Base-by-base conservation (phyloP, 2,113 vertebrate genomes). In the Pangasianodon hypophthalmus region DNA sequence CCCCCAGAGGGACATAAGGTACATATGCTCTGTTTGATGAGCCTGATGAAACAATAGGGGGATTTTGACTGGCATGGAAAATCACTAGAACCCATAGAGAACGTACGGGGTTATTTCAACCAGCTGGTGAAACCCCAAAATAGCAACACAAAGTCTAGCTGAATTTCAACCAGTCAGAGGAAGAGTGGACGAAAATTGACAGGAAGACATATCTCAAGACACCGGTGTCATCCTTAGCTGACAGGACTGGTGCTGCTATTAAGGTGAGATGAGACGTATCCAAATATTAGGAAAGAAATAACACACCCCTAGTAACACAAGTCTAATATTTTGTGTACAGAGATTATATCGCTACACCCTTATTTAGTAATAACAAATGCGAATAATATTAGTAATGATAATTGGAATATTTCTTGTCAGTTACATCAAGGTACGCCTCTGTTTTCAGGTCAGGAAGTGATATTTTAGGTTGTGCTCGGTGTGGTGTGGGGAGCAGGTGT, bases 401-500 rank as follows among this genome's bases (percentile, higher is more conserved):
- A 84, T 21, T 2, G 5, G 44, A 11, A 0, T 32, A 2, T 6
- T 79, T 32, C 44, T 37, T 8, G 4, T n/a, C 54, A 10, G 18
- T 48, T 1, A 21, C 21, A 37, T 37, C 37, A 44, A 44, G 18
- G 6, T 24, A 0, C 1, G 18, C 5, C 0, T 18, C 44, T 6
- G 54, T 83, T 41, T 83, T 37, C 52, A 56, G 54, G 46, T 81
- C 29, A 88, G 8, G 10, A 13, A 13, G 44, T 37, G 75, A 80
- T 81, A 14, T 44, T 87, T 80, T 32, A 21, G 18, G 46, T 81
- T 52, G 1, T 24, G 41, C 41, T 46, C n/a, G 13, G 13, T 7
- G 60, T 69, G 60, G 16, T 37, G 46, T 41, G n/a, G 32, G 88
- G 56, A 80, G 84, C 83, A 79, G 88, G 84, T 89, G 71, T 50